Percentiles rank a stretch among this genome's conserved stretches.
phyloP scores from a whole-genome alignment of 2,888 invertebrate species.

The Leucania comma region DNA sequence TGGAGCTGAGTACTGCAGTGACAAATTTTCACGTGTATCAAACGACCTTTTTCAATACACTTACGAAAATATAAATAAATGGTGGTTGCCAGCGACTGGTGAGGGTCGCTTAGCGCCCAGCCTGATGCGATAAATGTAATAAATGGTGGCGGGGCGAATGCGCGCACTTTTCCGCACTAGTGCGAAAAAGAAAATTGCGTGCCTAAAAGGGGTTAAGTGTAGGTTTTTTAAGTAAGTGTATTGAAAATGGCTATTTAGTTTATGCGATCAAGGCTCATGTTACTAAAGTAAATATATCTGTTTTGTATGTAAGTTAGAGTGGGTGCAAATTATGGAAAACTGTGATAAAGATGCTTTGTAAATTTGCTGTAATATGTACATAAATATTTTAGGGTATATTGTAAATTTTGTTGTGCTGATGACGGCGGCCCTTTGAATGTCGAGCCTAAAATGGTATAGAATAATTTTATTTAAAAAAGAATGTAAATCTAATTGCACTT shows the following conservation, averaged over 20 bases:
- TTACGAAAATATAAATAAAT: too few relatives aligned
- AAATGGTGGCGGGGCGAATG: too few relatives aligned
- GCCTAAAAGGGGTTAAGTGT: too few relatives aligned
- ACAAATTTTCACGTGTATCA: too few relatives aligned
- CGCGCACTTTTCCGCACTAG: too few relatives aligned
- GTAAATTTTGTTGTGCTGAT: slow-evolving; percentile 33
- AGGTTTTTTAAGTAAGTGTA: too few relatives aligned
- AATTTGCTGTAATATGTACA: slow-evolving; percentile 75
- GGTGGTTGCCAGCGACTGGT: too few relatives aligned
- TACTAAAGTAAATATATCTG: not conserved
- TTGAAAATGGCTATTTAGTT: not conserved
- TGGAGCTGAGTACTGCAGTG: too few relatives aligned
- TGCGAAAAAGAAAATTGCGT: too few relatives aligned
- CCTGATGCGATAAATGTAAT: too few relatives aligned
- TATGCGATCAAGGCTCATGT: not conserved
- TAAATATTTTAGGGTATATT: slow-evolving; percentile 53
- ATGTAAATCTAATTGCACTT: slow-evolving; percentile 1
- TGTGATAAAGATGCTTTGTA: slow-evolving; percentile 85
- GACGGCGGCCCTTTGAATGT: slow-evolving; percentile 46
- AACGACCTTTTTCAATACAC: too few relatives aligned
- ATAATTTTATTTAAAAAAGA: not conserved
- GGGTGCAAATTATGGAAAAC: slow-evolving; percentile 84
- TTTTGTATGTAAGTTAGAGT: slow-evolving; percentile 68
- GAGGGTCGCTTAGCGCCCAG: too few relatives aligned
- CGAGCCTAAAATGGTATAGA: slow-evolving; percentile 18